Conservation (phyloP, 1,140 invertebrate species). For the Limonius californicus region DNA sequence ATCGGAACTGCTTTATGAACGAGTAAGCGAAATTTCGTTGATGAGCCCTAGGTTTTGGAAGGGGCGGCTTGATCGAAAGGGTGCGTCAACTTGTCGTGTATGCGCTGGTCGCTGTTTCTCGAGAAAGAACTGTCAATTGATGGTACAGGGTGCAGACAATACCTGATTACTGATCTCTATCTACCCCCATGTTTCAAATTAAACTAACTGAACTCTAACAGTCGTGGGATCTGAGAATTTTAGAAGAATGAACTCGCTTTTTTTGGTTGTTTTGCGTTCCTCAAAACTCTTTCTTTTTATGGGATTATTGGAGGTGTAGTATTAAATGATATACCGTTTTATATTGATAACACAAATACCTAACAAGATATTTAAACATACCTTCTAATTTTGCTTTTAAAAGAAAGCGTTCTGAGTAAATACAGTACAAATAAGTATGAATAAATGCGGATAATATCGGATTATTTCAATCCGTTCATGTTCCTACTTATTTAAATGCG, state of each 20-base stretch:
- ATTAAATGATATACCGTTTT: too few relatives aligned
- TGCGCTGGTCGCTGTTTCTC: slow-evolving; percentile 1
- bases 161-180: slow-evolving; percentile 25
- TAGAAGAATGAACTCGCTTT: not conserved
- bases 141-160: slow-evolving; percentile 18
- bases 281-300: not conserved
- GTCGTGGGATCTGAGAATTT: slow-evolving; percentile 8
- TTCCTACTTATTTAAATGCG: too few relatives aligned
- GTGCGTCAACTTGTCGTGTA: not conserved
- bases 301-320: not conserved
- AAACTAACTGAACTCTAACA: slow-evolving; percentile 18
- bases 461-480: too few relatives aligned
- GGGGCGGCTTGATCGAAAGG: not conserved
- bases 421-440: too few relatives aligned
- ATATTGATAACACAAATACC: too few relatives aligned
- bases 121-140: slow-evolving; percentile 21
- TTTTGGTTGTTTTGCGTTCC: too few relatives aligned
- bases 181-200: slow-evolving; percentile 25
- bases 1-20: too few relatives aligned
- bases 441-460: too few relatives aligned
- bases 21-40: too few relatives aligned
- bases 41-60: too few relatives aligned
- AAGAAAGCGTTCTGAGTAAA: not conserved
- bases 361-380: too few relatives aligned
- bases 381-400: not conserved